Evolutionary conservation across 2,888 invertebrate species (phyloP).

Genomic region (Liposcelis brunnea): DNA sequence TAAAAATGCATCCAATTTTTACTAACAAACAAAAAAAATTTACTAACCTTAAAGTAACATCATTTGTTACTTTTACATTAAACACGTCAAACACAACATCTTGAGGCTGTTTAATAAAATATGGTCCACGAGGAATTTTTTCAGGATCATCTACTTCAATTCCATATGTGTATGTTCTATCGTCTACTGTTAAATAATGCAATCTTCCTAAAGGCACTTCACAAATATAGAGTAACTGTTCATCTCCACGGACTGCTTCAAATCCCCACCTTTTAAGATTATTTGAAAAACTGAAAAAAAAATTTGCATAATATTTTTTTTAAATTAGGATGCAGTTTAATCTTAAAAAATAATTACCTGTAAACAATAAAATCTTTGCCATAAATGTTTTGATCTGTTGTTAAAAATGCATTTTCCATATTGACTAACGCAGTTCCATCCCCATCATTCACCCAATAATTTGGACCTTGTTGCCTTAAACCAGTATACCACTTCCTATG

Average conservation of each 20-base stretch:
- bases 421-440: conserved; percentile 64
- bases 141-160: conserved; percentile 62
- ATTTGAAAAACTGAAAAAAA: conserved; percentile 31
- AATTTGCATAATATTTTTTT: background rate
- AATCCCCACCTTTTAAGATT: conserved; percentile 68
- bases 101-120: conserved; percentile 68
- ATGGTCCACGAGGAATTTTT: conserved; percentile 73
- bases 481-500: conserved; percentile 78
- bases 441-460: conserved; percentile 65
- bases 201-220: conserved; percentile 63
- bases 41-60: conserved; percentile 46
- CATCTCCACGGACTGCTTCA: conserved; percentile 58
- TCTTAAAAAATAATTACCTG: conserved; percentile 29
- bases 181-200: conserved; percentile 51
- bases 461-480: conserved; percentile 52
- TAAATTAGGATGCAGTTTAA: background rate
- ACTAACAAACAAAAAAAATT: conserved; percentile 9
- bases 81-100: conserved; percentile 71
- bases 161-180: conserved; percentile 72
- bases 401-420: conserved; percentile 67
- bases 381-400: conserved; percentile 27
- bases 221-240: conserved; percentile 68
- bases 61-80: conserved; percentile 47
- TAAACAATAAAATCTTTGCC: conserved; percentile 63
- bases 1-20: background rate